A percentile compares a stretch with the other conserved stretches of the same genome.
These are phyloP conservation scores for Sabellastarte sp. DNA, from an alignment of 2,888 invertebrate genomes.

Conservation along the genomic window DNA sequence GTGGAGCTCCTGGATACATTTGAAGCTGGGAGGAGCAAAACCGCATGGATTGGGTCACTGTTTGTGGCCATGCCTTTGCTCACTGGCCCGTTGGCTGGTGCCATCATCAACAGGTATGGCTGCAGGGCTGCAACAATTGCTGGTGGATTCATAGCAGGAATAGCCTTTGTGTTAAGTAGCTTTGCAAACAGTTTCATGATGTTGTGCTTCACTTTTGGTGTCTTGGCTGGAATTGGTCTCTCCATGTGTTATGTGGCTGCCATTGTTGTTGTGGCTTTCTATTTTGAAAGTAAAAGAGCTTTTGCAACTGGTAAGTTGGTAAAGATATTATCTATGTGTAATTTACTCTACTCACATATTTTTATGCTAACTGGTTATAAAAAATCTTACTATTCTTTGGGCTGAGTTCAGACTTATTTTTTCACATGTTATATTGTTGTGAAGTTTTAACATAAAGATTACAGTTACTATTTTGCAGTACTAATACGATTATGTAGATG, in stretches of 20 bases:
- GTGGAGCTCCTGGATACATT: conserved; percentile 72
- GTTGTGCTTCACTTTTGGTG: conserved; percentile 55
- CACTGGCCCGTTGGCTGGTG: conserved; percentile 56
- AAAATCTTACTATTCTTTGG: too few relatives aligned
- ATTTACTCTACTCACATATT: too few relatives aligned
- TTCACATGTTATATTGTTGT: too few relatives aligned
- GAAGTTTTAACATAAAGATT: too few relatives aligned
- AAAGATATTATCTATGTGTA: too few relatives aligned
- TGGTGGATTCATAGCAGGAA: conserved; percentile 50
- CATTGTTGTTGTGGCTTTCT: conserved; percentile 56
- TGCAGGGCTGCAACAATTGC: conserved; percentile 51
- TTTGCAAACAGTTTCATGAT: conserved; percentile 46
- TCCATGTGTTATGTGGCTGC: conserved; percentile 57
- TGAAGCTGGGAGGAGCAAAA: conserved; percentile 53
- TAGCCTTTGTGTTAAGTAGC: conserved; percentile 49
- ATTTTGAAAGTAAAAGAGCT: conserved; percentile 57
- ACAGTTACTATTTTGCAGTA: too few relatives aligned
- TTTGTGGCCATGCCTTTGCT: conserved; percentile 86
- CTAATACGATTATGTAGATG: too few relatives aligned
- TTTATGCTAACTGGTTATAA: too few relatives aligned
- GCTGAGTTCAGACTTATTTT: too few relatives aligned
- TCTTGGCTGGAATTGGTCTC: conserved; percentile 55
- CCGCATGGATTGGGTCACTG: conserved; percentile 83
- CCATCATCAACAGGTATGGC: conserved; percentile 53
- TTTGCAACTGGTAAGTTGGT: conserved; percentile 52